Percentiles rank a stretch among this genome's conserved stretches.
phyloP scores from a whole-genome alignment of 2,113 vertebrate species.

The Tetrax tetrax region DNA sequence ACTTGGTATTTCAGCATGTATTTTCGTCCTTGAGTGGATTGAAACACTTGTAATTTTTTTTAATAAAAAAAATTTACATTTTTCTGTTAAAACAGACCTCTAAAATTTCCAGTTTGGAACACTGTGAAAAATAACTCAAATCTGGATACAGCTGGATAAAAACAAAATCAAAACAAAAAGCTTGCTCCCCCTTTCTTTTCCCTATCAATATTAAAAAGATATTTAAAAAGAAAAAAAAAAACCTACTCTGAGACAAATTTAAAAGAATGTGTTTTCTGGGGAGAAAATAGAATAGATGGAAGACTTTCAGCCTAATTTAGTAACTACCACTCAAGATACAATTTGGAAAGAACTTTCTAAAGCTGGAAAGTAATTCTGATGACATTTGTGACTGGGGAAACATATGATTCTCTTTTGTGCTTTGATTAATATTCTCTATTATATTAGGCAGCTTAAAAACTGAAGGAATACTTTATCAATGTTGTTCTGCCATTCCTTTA shows the following conservation, averaged over 20 bases:
- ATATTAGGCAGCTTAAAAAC: conserved; percentile 1
- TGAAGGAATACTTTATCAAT: conserved; percentile 10
- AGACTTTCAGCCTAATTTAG: conserved; percentile 46
- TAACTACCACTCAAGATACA: conserved; percentile 5
- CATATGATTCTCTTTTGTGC: conserved; percentile 32
- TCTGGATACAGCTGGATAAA: background rate
- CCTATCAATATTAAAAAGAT: background rate
- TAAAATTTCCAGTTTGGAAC: background rate
- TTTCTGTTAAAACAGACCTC: background rate
- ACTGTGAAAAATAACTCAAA: background rate
- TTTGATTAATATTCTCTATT: conserved; percentile 49
- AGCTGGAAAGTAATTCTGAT: conserved; percentile 38
- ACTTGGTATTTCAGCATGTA: fast-evolving
- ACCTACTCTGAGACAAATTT: background rate
- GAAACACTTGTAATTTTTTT: background rate
- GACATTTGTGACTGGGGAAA: conserved; percentile 22
- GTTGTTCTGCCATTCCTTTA: background rate
- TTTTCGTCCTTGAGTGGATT: background rate
- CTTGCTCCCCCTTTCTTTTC: background rate
- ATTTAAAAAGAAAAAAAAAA: background rate
- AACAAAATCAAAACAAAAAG: background rate
- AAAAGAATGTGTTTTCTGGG: background rate
- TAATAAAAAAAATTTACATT: background rate
- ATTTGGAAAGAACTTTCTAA: conserved; percentile 45
- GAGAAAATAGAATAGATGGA: conserved; percentile 34